Conservation (phyloP, 2,113 vertebrate genomes). For the Chionis minor region DNA sequence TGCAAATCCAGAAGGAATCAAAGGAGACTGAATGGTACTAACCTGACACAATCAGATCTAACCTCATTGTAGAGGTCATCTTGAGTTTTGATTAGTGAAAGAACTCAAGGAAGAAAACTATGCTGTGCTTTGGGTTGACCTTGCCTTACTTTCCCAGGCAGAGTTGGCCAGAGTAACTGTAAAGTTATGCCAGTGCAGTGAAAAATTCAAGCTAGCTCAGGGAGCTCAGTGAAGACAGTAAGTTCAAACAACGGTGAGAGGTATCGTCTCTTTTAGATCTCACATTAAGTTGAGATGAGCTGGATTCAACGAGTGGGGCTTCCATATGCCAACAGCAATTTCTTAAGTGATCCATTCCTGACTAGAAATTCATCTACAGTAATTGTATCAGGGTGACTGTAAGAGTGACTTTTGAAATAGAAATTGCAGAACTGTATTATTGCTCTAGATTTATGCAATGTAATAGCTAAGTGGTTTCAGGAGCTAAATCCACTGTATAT, state of each 20-base stretch:
- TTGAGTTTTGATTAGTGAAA: not conserved
- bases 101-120: not conserved
- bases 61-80: not conserved
- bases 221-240: not conserved
- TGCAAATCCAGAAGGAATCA: not conserved
- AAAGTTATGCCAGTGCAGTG: not conserved
- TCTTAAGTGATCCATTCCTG: not conserved
- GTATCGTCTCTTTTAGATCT: not conserved
- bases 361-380: not conserved
- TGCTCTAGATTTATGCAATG: not conserved
- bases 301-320: not conserved
- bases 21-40: not conserved
- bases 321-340: not conserved
- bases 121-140: not conserved
- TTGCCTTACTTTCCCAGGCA: not conserved
- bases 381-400: slow-evolving; percentile 8
- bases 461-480: slow-evolving; percentile 10
- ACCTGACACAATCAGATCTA: not conserved
- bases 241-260: not conserved
- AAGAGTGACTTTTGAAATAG: slow-evolving; percentile 17
- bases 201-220: not conserved
- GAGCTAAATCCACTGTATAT: not conserved
- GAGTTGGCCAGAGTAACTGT: not conserved
- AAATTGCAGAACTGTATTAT: slow-evolving; percentile 28
- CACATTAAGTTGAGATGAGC: not conserved